Base-by-base conservation (phyloP, 1,140 invertebrate genomes). In the Drosophila jambulina region DNA sequence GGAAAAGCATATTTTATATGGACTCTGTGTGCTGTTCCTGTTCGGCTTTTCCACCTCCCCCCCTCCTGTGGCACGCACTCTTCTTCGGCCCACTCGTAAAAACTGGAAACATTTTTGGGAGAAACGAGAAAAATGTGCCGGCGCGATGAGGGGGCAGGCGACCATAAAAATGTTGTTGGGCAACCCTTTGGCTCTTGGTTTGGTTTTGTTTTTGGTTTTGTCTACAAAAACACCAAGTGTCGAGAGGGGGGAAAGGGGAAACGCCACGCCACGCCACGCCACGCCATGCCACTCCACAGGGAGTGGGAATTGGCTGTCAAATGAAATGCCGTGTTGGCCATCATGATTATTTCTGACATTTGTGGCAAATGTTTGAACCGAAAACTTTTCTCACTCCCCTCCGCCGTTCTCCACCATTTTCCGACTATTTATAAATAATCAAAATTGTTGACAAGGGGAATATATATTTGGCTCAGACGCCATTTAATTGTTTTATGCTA, bases 341-440 rank as follows among this genome's bases (percentile, higher is more conserved):
- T 88, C 80, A 88, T 90, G 85, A 88, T 88, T 88, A 88, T 88
- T 88, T 88, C 57, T 90, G 84, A 88, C 84, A 88, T 88, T 88
- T 88, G 84, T 90, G 84, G 84, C 85, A 88, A 88, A 88, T 88
- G 84, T 90, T 82, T 60, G 40, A 51, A 56, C 15, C 57, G 34
- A 46, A 45, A 46, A 46, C 38, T 46, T 49, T 40, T 48, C 46
- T 36, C 29, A 32, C 40, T 49, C 36, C n/a, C 29, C 12, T 2
- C n/a, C 29, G 8, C 29, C 6, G 13, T 13, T 21, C 34, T 19
- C n/a, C 12, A 8, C 4, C 15, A 34, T 42, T 46, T 23, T 15
- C 3, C 4, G 54, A 60, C 75, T 84, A 90, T 84, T 88, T 88
- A 88, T 84, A 90, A 90, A 88, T 80, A 88, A 84, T 78, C 61